Conservation (phyloP, 2,888 invertebrate species). For the Linhomoeus sp. region DNA sequence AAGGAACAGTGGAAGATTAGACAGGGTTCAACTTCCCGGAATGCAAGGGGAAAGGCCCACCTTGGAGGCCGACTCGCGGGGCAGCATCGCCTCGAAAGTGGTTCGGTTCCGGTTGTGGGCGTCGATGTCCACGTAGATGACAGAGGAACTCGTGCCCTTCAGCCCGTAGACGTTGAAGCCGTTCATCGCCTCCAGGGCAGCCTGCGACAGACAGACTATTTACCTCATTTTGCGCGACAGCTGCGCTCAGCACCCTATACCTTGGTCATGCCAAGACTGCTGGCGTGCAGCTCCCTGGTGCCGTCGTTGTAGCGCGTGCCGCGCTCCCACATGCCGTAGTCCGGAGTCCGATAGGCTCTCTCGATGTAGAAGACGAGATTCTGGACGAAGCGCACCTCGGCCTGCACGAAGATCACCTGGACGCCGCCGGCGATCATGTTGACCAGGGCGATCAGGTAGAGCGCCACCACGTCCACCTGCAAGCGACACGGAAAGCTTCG, state of each 20-base stretch:
- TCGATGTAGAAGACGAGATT: constrained; percentile 98
- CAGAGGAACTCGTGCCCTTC: constrained; percentile 90
- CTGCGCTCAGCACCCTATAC: constrained; percentile 28
- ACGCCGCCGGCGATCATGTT: constrained; percentile 95
- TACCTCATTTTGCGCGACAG: neutral
- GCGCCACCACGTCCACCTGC: constrained; percentile 75
- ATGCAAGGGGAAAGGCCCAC: constrained; percentile 37
- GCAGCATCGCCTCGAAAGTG: constrained; percentile 91
- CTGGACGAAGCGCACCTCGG: constrained; percentile 94
- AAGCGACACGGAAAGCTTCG: constrained; percentile 10
- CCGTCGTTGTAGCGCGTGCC: constrained; percentile 86
- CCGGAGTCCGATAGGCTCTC: constrained; percentile 87
- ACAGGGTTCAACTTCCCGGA: too few species aligned
- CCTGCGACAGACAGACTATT: constrained; percentile 42
- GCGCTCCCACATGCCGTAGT: constrained; percentile 98
- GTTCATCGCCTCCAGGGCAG: constrained; percentile 92
- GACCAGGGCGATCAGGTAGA: constrained; percentile 77
- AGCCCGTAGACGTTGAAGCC: constrained; percentile 95
- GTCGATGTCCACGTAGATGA: constrained; percentile 96
- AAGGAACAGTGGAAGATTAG: too few species aligned
- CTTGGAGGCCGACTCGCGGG: constrained; percentile 90
- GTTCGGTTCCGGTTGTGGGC: constrained; percentile 96
- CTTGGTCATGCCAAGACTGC: constrained; percentile 26
- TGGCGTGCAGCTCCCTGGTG: constrained; percentile 91
- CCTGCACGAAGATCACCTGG: constrained; percentile 90